Base-by-base conservation (phyloP, 2,797 vertebrate species). In the Pagetopsis macropterus region DNA sequence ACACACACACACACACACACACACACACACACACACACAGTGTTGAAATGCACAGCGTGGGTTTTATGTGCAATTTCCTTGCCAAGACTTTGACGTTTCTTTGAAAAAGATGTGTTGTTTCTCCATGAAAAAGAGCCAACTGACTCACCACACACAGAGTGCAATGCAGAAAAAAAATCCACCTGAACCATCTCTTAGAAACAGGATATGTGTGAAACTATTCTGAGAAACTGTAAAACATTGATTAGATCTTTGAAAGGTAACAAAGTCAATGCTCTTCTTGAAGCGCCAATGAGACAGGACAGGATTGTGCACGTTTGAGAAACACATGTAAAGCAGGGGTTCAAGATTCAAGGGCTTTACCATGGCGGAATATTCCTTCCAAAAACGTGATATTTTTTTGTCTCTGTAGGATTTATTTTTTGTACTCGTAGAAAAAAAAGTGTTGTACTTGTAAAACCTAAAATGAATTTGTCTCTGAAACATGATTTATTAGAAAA, bases 11-110 rank as follows among this genome's bases (percentile, higher is more conserved):
- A 65, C 61, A 70, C 60, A 66, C 13, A 27, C 45, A 14, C 41
- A 16, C 15, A n/a, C 31, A 51, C 21, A 14, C 11, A 40, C 51
- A 15, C 48, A 31, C 51, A 71, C 33, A 78, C 27, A 49, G 75
- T 84, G 83, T 79, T 72, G 76, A 79, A 84, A 89, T n/a, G 48
- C 10, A 52, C 27, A 65, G 54, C 37, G n/a, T 50, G 21, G 57
- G 43, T 74, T 75, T 37, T 46, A 65, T 41, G 65, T 69, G 75
- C 72, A 82, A 72, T 69, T 75, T 84, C 84, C 62, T 62, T 37
- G 44, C n/a, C 41, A 57, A 50, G 5, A 14, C 15, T 19, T 72
- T n/a, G 43, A 40, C n/a, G 45, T 44, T 71, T 58, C 27, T 67
- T 60, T 43, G 59, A 76, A 65, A 27, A 49, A 16, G 6, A 58